Evolutionary conservation across 2,797 vertebrate genomes (phyloP), one percentile per base, ranked within the genome.

Genomic region (Molossus molossus): DNA sequence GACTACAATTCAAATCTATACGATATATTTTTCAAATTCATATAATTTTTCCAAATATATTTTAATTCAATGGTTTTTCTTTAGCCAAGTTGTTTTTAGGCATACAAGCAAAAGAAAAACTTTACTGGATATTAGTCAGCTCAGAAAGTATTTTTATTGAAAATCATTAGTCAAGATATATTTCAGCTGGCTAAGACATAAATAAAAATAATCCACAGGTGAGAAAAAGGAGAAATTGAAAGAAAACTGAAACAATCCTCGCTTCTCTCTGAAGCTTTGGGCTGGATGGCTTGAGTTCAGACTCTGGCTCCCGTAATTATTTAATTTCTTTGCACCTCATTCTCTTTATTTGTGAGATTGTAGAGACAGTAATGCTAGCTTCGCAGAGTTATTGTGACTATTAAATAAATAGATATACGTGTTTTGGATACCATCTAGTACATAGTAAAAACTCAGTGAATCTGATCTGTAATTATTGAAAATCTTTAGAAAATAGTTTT

Each of bases 51-150:
- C 8, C 72, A 5, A 5, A 86, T 45, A 79, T 12, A 60, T 72
- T 89, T 91, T 75, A 75, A 45, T 17, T 33, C 25, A 84, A 73
- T 20, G 67, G 45, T 94, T 97, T 91, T 72, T 33, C 53, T 81
- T 70, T 79, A 72, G 18, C 2, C 25, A 90, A 55, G 20, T 48
- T 84, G 4, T 40, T 80, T 12, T 80, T 58, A 76, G 62, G 6
- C 37, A 79, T 55, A 86, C 89, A 86, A 37, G 76, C 8, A 79
- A 87, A 79, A 79, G 62, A 69, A 86, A 67, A 76, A 48, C 1
- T 57, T 73, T 80, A 80, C 70, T 84, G 80, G 33, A 45, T 67
- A 20, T 72, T 89, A 83, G 1, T 87, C 48, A 25, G 33, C n/a
- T 93, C 48, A 84, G 33, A 86, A 84, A 64, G 18, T 73, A 57